These are phyloP conservation scores for Cheracebus regulus DNA, from an alignment of 2,797 vertebrate species.

Conservation along the genomic window DNA sequence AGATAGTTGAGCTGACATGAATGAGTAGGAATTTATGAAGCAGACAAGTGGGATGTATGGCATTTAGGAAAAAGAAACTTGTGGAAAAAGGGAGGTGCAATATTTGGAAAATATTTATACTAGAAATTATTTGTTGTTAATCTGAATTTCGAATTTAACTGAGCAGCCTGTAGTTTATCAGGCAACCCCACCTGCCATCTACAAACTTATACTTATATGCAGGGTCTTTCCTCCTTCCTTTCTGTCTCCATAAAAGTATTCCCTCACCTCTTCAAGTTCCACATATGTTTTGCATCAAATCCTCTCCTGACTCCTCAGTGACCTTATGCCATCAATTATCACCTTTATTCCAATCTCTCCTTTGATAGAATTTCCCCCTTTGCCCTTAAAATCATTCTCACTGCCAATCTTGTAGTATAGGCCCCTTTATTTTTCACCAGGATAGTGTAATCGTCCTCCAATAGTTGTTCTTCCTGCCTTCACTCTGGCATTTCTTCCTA, in stretches of 20 bases:
- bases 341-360: conserved; percentile 18
- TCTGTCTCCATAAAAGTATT: neutral
- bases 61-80: neutral
- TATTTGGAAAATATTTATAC: neutral
- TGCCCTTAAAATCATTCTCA: neutral
- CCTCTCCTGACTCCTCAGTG: neutral
- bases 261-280: neutral
- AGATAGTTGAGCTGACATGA: neutral
- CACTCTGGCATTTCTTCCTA: neutral
- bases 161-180: neutral
- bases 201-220: neutral
- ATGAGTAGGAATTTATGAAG: neutral
- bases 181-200: neutral
- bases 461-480: neutral
- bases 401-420: neutral
- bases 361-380: conserved; percentile 34
- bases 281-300: neutral
- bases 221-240: neutral
- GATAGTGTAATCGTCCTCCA: neutral
- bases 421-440: neutral
- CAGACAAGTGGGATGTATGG: neutral
- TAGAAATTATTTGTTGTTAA: neutral
- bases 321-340: conserved; percentile 32
- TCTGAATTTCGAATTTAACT: conserved; percentile 8
- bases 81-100: neutral